Evolutionary conservation across 2,113 vertebrate species (phyloP).

Genomic region (Arothron firmamentum): DNA sequence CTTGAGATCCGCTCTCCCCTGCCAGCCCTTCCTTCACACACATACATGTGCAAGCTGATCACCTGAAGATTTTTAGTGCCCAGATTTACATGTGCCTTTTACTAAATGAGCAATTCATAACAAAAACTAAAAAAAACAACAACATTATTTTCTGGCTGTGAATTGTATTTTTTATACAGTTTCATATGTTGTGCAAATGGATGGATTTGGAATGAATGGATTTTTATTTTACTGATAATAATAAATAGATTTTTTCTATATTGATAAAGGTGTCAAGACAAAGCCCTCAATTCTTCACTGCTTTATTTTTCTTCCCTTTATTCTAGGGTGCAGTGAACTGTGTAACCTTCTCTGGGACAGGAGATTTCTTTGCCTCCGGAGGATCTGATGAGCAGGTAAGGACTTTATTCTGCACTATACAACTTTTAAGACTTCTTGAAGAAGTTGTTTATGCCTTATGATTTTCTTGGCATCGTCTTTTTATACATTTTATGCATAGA

Average conservation of each 20-base stretch:
- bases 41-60: neutral
- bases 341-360: slow-evolving; percentile 86
- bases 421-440: neutral
- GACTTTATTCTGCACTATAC: neutral
- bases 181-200: too few relatives aligned
- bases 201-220: too few relatives aligned
- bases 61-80: neutral
- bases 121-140: too few relatives aligned
- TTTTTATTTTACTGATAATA: too few relatives aligned
- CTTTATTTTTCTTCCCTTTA: neutral
- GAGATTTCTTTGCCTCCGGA: slow-evolving; percentile 89
- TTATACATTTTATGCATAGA: too few relatives aligned
- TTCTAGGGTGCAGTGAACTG: slow-evolving; percentile 84
- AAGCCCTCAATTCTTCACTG: neutral
- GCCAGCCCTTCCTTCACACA: neutral
- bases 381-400: slow-evolving; percentile 93
- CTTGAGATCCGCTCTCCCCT: neutral
- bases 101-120: too few relatives aligned
- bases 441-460: neutral
- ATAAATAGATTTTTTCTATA: too few relatives aligned
- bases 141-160: too few relatives aligned
- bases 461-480: neutral
- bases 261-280: too few relatives aligned
- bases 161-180: too few relatives aligned
- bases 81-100: too few relatives aligned